Conservation (phyloP, 1,140 invertebrate species). For the Stenopsyche tienmushanensis region DNA sequence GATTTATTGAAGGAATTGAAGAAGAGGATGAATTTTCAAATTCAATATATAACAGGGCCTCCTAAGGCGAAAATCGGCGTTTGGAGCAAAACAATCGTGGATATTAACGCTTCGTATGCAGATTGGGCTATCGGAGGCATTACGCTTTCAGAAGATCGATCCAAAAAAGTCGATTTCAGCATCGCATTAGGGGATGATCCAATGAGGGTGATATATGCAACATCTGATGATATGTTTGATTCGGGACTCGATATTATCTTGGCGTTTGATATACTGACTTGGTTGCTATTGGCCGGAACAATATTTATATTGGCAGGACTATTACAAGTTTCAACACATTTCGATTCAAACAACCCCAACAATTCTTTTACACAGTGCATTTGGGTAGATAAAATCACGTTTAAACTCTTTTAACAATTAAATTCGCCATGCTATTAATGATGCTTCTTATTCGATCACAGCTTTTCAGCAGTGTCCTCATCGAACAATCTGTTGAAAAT, state of each 20-base stretch:
- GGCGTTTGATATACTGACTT: background rate
- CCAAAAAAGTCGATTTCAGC: constrained; percentile 22
- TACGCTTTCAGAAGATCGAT: constrained; percentile 18
- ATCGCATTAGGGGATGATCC: constrained; percentile 28
- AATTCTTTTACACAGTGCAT: background rate
- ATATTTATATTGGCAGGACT: background rate
- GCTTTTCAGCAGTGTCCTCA: constrained; percentile 8
- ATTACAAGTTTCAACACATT: background rate
- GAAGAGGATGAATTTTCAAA: constrained; percentile 27
- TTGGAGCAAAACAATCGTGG: constrained; percentile 29
- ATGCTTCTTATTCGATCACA: no score
- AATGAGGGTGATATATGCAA: constrained; percentile 23
- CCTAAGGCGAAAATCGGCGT: constrained; percentile 9
- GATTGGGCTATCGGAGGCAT: constrained; percentile 36
- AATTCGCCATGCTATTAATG: no score
- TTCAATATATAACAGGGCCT: constrained; percentile 19
- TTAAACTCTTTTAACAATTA: no score
- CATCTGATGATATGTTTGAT: constrained; percentile 10
- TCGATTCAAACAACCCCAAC: background rate
- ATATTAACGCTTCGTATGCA: constrained; percentile 20
- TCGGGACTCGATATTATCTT: constrained; percentile 16
- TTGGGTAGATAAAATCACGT: background rate
- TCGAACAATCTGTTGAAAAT: constrained; percentile 22
- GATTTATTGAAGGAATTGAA: constrained; percentile 17
- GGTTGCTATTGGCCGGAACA: background rate